These are phyloP conservation scores for Himalopsyche japonica DNA, from an alignment of 2,888 invertebrate genomes.

Conservation along the genomic window DNA sequence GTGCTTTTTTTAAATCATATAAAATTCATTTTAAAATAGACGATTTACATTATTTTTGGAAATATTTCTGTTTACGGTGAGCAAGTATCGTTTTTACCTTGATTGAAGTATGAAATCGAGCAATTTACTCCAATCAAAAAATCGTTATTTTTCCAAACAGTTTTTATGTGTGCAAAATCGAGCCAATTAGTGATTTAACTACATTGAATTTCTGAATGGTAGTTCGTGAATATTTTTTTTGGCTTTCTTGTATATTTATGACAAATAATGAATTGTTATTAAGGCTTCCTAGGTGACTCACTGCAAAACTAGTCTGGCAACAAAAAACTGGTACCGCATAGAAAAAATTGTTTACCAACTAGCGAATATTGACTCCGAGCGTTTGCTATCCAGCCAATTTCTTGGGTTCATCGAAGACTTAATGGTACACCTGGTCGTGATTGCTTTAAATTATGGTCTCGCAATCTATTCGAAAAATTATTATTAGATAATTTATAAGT, in stretches of 20 bases:
- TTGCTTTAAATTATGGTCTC: background rate
- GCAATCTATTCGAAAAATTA: background rate
- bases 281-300: background rate
- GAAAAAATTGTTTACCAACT: background rate
- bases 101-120: background rate
- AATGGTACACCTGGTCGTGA: background rate
- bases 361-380: background rate
- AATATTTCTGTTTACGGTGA: no score
- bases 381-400: background rate
- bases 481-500: background rate
- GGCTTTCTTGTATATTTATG: background rate
- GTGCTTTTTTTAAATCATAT: no score
- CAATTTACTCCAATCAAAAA: background rate
- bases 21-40: no score
- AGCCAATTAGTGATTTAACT: background rate
- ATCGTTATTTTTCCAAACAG: background rate
- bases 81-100: no score
- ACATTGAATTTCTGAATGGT: background rate
- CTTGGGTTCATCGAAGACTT: background rate
- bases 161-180: background rate
- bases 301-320: background rate
- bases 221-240: background rate
- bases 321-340: background rate
- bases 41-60: no score
- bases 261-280: background rate